Evolutionary conservation across 2,888 invertebrate species (phyloP).

Genomic region (Drosophila atripex): DNA sequence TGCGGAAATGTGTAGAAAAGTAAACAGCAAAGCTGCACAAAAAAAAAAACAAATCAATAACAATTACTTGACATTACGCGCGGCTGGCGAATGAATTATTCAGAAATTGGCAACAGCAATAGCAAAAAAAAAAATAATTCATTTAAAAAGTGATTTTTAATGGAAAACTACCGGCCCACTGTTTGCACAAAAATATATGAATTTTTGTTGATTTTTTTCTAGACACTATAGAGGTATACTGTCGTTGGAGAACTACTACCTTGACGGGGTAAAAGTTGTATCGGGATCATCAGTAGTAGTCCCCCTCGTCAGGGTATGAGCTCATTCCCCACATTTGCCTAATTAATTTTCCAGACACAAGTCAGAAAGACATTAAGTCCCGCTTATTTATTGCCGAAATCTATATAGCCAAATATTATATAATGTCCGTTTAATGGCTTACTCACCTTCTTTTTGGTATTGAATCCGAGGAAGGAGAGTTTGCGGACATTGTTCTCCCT

Average conservation of each 20-base stretch:
- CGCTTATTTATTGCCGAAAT: slow-evolving; percentile 10
- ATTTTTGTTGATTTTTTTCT: slow-evolving; percentile 23
- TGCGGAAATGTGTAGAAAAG: slow-evolving; percentile 61
- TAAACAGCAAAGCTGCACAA: slow-evolving; percentile 27
- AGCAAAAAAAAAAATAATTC: slow-evolving; percentile 2
- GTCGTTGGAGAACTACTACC: slow-evolving; percentile 10
- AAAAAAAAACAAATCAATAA: slow-evolving; percentile 69
- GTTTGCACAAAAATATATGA: background rate
- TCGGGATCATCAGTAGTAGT: slow-evolving; percentile 20
- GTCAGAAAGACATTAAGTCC: slow-evolving; percentile 12
- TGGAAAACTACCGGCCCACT: slow-evolving; percentile 40
- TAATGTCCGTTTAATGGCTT: background rate
- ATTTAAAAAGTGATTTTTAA: slow-evolving; percentile 29
- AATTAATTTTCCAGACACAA: slow-evolving; percentile 29
- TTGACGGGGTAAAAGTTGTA: slow-evolving; percentile 24
- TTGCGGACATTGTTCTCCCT: slow-evolving; percentile 87
- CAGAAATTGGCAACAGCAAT: slow-evolving; percentile 32
- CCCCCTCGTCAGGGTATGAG: slow-evolving; percentile 11
- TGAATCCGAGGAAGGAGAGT: slow-evolving; percentile 90
- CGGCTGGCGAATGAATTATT: slow-evolving; percentile 38
- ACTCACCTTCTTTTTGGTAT: slow-evolving; percentile 85
- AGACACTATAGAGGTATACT: background rate
- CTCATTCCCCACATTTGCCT: slow-evolving; percentile 29
- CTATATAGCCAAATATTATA: background rate
- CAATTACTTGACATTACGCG: slow-evolving; percentile 73